Base-by-base conservation (phyloP, 2,113 vertebrate species). In the Pholis gunnellus region DNA sequence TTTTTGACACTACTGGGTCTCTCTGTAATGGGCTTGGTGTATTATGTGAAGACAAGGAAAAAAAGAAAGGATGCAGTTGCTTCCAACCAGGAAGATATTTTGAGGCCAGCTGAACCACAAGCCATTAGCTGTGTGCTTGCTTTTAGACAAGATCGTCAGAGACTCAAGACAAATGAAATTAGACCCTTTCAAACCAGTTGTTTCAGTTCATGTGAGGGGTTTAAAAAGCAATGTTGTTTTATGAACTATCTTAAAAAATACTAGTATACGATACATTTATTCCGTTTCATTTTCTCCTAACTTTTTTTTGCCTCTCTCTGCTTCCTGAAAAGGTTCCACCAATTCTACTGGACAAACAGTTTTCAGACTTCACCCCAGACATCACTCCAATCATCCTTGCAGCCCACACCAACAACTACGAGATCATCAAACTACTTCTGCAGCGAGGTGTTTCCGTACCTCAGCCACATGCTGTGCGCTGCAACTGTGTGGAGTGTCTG, bases 321-420 rank as follows among this genome's bases (percentile, higher is more conserved):
- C 20, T 77, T 54, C n/a, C 36, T 79, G 7, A 2, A 67, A 91
- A 99, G 98, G 96, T 99, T 25, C 98, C 97, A n/a, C 97, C 96
- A 18, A 96, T 97, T 64, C 96, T 99, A 64, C 94, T 97, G 56
- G 96, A 99, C 94, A 98, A 96, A 77, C 98, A 99, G 90, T 99
- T 99, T 91, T 99, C 98, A 0, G 97, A 98, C 94, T 99, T 99
- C 89, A 99, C 98, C 0, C 98, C 98, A 0, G 98, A 99, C 93
- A 98, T 99, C 66, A 99, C 98, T 0, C 98, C 98, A 2, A 99
- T 99, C 92, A 97, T 99, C 92, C 93, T 99, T 79, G 98, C 98
- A 22, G 98, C 98, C 29, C 98, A 99, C 93, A 99, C 98, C 38
- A 99, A 99, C 94, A 99, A 99, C 92, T 99, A 99, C 0, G 96